These are phyloP conservation scores for Mya arenaria DNA, from an alignment of 1,140 invertebrate species.

Conservation along the genomic window DNA sequence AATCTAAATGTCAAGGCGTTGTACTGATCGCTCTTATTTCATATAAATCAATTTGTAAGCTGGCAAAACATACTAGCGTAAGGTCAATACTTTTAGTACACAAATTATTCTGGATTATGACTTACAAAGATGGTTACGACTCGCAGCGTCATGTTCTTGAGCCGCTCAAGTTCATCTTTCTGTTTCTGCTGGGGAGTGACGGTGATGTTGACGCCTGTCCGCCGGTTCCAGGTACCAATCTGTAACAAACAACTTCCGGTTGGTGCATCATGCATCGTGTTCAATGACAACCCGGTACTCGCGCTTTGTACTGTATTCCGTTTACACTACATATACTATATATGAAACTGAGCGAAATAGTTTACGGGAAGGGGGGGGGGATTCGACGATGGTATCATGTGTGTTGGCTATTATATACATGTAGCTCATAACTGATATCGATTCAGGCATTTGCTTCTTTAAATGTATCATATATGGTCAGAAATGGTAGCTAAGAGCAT, in stretches of 20 bases:
- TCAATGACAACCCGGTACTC: background rate
- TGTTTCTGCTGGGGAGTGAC: constrained; percentile 89
- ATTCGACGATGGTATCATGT: background rate
- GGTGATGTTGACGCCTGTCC: constrained; percentile 87
- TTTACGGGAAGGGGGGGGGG: background rate
- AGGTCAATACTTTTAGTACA: background rate
- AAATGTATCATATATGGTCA: no score
- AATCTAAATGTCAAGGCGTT: background rate
- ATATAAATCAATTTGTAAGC: constrained; percentile 1
- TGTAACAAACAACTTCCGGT: constrained; percentile 53
- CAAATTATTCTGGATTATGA: no score
- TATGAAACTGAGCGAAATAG: background rate
- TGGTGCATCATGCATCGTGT: background rate
- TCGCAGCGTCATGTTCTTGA: constrained; percentile 95
- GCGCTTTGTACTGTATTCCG: background rate
- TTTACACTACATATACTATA: background rate
- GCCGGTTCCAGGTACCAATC: constrained; percentile 73
- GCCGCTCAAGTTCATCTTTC: constrained; percentile 91
- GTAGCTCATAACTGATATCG: no score
- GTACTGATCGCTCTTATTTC: background rate
- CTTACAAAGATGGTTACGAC: constrained; percentile 96
- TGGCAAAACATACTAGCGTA: background rate
- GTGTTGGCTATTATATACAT: background rate
- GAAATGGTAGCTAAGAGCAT: no score
- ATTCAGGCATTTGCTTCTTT: no score